Base-by-base conservation (phyloP, 2,797 vertebrate genomes). In the Manis crassicaudata region DNA sequence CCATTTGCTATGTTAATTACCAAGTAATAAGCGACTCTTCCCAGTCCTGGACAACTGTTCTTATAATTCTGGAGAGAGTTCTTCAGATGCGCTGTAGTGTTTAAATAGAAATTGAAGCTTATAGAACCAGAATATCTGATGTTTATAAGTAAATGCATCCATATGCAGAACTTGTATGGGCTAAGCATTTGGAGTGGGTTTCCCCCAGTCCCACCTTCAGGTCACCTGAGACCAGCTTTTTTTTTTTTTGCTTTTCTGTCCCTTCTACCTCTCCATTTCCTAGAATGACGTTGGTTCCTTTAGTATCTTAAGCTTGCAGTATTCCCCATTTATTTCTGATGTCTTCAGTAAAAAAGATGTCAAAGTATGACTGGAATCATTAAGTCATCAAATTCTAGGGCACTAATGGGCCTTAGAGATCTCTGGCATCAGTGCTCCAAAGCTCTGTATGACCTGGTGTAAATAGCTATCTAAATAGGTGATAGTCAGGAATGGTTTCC, bases 1-100 rank as follows among this genome's bases (percentile, higher is more conserved):
- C 70, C 72, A 87, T 50, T 96, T 87, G 60, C 90, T 82, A 3
- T 80, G 70, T 58, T 92, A 94, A 96, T 96, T 92, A 81, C 50
- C 50, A 87, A 52, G 46, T 73, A 73, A 43, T 81, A 96, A 92
- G 93, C 50, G 75, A 92, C 60, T 95, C 70, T 70, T 88, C 70
- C 56, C 40, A n/a, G 73, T 58, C 43, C 63, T 35, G 35, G 83
- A 94, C 40, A 85, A 79, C 40, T 56, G 8, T 80, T 87, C 62
- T 90, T 88, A 62, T 88, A 85, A 76, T 95, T 92, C 65, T 90
- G 35, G 82, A 95, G 90, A 92, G 6, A 70, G 72, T 67, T 82
- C 52, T 52, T 83, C 18, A 56, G 56, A 40, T 58, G 23, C 7
- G 29, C 70, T 58, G 2, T 46, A 77, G 18, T 90, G 17, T 88